Base-by-base conservation (phyloP, 2,888 invertebrate species). In the Drosophila cognata region DNA sequence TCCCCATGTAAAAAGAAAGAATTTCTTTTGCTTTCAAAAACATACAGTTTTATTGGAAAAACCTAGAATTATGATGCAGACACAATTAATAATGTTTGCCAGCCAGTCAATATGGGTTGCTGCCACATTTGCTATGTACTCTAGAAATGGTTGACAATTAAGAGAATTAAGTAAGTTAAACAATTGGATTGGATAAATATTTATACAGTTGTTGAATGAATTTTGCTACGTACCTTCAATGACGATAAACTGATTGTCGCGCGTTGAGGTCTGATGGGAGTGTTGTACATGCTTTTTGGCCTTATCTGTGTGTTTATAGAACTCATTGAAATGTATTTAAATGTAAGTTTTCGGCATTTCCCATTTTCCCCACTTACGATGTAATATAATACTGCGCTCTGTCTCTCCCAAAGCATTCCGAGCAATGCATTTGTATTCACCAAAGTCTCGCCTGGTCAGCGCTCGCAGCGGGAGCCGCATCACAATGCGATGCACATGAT, bases 361-460 rank as follows among this genome's bases (percentile, higher is more conserved):
- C 16, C 11, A 13, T 6, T 21, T 11, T 4, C 3, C 13, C 0
- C 1, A 87, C 92, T 87, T 77, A 92, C 92, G 91, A 74, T 90
- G 88, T 31, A 92, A 65, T 53, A 80, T 84, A 25, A 93, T 93
- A 29, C 81, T 89, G 58, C 91, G 91, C 70, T 93, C 91, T 13
- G 92, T 91, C 89, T 96, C 96, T 11, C 97, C 97, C 29, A 97
- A 93, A 2, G 96, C 95, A 93, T 97, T 97, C 93, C 96, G 97
- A 33, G 97, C 96, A 74, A 97, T 95, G 93, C 97, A 97, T 93
- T 96, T 96, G 93, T 97, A 97, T 58, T 96, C 95, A 31, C 96
- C 96, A 91, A 96, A 97, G 93, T 97, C 97, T 13, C 94, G 93
- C 59, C 94, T 93, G 36, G 95, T 94, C 56, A 96, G 94, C 62